A percentile compares a stretch with the other conserved stretches of the same genome.
phyloP scores from a whole-genome alignment of 2,888 invertebrate genomes.

The Eutolmus rufibarbis region DNA sequence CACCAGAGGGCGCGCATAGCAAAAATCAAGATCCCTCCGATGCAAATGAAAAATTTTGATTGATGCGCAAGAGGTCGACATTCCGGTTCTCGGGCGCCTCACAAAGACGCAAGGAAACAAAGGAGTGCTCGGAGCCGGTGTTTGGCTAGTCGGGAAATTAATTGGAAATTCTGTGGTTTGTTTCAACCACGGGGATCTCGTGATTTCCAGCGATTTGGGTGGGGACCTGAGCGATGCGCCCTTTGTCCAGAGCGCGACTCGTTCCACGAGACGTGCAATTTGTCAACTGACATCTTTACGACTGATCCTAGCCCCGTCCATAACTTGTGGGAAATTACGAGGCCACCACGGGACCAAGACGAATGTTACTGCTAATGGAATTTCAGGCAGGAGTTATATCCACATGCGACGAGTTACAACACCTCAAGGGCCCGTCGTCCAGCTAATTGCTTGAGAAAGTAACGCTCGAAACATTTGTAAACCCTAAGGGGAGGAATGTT shows the following conservation, averaged over 20 bases:
- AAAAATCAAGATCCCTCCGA: slow-evolving; percentile 25
- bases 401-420: not conserved
- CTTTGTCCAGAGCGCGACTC: not conserved
- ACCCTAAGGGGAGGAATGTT: not conserved
- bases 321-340: not conserved
- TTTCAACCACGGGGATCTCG: not conserved
- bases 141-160: slow-evolving; percentile 13
- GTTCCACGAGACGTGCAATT: not conserved
- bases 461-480: not conserved
- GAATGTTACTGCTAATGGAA: not conserved
- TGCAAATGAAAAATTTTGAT: slow-evolving; percentile 40
- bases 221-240: not conserved
- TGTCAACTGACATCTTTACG: not conserved
- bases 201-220: not conserved
- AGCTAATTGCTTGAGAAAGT: not conserved
- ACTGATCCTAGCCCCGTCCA: not conserved
- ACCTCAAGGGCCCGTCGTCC: not conserved
- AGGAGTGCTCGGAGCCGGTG: not conserved
- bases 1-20: not conserved
- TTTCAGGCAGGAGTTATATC: not conserved
- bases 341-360: not conserved
- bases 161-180: not conserved
- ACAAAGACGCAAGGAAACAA: not conserved
- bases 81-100: slow-evolving; percentile 3
- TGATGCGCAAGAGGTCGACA: slow-evolving; percentile 32